Conservation (phyloP, 2,888 invertebrate genomes). For the Drosophila imparisetae region DNA sequence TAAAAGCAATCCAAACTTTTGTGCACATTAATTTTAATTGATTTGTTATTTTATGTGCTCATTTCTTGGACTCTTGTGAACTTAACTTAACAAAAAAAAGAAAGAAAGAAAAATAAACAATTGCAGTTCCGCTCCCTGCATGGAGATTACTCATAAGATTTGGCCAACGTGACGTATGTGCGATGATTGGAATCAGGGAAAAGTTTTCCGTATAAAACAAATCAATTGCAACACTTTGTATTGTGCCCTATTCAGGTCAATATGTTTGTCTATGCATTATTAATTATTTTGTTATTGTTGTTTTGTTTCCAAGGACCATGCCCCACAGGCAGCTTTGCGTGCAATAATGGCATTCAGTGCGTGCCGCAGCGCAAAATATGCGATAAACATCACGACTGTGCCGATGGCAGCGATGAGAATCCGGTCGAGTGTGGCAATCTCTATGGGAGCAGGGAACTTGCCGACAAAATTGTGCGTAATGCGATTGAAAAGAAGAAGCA, state of each 20-base stretch:
- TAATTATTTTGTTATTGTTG: conserved; percentile 39
- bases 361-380: conserved; percentile 86
- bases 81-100: conserved; percentile 9
- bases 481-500: conserved; percentile 76
- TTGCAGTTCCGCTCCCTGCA: conserved; percentile 35
- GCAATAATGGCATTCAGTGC: conserved; percentile 86
- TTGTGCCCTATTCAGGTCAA: conserved; percentile 44
- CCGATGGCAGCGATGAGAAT: conserved; percentile 85
- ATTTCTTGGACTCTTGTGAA: conserved; percentile 27
- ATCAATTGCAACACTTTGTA: conserved; percentile 30
- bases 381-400: conserved; percentile 85
- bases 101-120: background rate
- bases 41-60: conserved; percentile 40
- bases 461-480: conserved; percentile 81
- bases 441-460: conserved; percentile 83
- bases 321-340: conserved; percentile 86
- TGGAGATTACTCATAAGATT: conserved; percentile 37
- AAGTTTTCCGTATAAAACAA: conserved; percentile 28
- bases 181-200: conserved; percentile 13
- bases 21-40: conserved; percentile 72
- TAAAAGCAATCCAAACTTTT: conserved; percentile 56
- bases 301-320: conserved; percentile 84
- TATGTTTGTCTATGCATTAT: conserved; percentile 22
- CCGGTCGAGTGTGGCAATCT: conserved; percentile 84
- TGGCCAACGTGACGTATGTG: conserved; percentile 37